phyloP scores from a whole-genome alignment of 2,888 invertebrate species.

The Nephrotoma flavescens region DNA sequence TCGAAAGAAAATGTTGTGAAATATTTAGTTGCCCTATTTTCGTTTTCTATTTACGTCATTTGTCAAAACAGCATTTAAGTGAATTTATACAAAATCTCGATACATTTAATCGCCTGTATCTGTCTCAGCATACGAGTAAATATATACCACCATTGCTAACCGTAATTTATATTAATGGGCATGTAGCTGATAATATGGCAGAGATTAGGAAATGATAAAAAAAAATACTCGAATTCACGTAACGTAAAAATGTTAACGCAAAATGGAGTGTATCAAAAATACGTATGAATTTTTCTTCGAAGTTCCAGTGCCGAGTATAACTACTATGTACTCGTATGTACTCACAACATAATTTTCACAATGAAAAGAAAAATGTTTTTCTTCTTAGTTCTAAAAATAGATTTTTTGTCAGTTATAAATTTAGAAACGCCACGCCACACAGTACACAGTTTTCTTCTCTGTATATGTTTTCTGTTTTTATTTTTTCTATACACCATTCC shows the following conservation, averaged over 20 bases:
- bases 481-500: neutral
- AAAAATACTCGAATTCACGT: neutral
- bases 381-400: neutral
- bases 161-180: neutral
- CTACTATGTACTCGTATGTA: too few relatives aligned
- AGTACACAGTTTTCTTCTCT: neutral
- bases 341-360: neutral
- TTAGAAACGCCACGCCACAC: neutral
- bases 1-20: neutral
- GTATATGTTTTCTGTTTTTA: neutral
- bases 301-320: neutral
- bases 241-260: neutral
- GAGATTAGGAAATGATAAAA: neutral
- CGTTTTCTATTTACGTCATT: neutral
- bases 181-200: neutral
- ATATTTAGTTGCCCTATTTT: neutral
- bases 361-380: neutral
- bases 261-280: neutral
- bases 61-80: neutral
- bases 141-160: neutral
- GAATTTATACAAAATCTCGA: neutral
- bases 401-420: neutral
- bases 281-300: neutral
- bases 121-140: too few relatives aligned
- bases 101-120: neutral